Conservation (phyloP, 2,888 invertebrate genomes). For the Bombyx huttoni region DNA sequence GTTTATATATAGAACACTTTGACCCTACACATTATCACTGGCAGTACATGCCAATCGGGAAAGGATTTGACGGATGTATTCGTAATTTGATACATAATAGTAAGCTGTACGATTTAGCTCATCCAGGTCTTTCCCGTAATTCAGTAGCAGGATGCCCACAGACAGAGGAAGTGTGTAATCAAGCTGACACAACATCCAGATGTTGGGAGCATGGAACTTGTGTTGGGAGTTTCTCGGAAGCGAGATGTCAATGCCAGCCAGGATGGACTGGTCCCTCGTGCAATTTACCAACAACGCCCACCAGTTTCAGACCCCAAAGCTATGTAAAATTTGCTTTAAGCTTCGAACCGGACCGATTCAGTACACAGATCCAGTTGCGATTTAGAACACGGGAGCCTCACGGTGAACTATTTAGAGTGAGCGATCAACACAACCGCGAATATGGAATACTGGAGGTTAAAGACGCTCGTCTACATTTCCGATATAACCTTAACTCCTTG, state of each 20-base stretch:
- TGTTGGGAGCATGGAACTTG: constrained; percentile 97
- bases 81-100: constrained; percentile 96
- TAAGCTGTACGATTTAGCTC: constrained; percentile 94
- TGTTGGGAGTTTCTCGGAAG: constrained; percentile 90
- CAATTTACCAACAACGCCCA: constrained; percentile 87
- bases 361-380: constrained; percentile 92
- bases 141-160: constrained; percentile 93
- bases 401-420: constrained; percentile 94
- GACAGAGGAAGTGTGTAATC: constrained; percentile 92
- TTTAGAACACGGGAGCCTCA: constrained; percentile 95
- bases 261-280: constrained; percentile 96
- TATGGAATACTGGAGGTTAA: constrained; percentile 94
- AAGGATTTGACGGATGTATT: constrained; percentile 96
- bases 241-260: constrained; percentile 93
- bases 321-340: constrained; percentile 97
- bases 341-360: constrained; percentile 93
- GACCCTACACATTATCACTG: constrained; percentile 91
- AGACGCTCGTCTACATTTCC: constrained; percentile 90
- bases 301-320: constrained; percentile 93
- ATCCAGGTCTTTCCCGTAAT: constrained; percentile 89
- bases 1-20: constrained; percentile 90
- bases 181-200: constrained; percentile 86
- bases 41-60: constrained; percentile 91
- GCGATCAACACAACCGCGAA: constrained; percentile 94
- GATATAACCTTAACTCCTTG: constrained; percentile 92